Evolutionary conservation across 2,888 invertebrate genomes (phyloP).

Genomic region (Syrphus vitripennis): DNA sequence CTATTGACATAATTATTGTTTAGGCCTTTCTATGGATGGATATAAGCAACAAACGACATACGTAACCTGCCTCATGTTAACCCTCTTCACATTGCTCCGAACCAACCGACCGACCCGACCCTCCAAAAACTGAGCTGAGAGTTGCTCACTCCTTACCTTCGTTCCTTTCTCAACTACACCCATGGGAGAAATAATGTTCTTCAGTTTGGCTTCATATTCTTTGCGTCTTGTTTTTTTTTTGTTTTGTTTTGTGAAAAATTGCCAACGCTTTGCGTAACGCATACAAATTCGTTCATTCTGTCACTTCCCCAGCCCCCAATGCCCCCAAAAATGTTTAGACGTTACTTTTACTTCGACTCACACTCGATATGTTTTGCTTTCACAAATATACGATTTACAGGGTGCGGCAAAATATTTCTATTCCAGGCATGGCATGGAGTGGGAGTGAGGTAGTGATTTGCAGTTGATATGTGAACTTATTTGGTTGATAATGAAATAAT

Average conservation of each 20-base stretch:
- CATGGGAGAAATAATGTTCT: constrained; percentile 62
- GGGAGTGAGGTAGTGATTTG: background rate
- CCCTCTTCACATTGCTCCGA: constrained; percentile 21
- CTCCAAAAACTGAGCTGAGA: background rate
- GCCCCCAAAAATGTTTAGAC: background rate
- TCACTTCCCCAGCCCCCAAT: background rate
- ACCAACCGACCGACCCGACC: background rate
- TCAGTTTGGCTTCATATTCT: constrained; percentile 38
- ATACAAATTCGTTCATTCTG: constrained; percentile 55
- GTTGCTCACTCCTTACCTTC: background rate
- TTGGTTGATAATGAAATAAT: no score
- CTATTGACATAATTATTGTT: constrained; percentile 68
- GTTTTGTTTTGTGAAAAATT: constrained; percentile 59
- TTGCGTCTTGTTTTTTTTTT: constrained; percentile 39
- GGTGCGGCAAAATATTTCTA: background rate
- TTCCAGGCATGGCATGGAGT: background rate
- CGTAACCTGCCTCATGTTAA: constrained; percentile 48
- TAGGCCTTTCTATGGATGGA: constrained; percentile 54
- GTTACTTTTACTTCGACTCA: background rate
- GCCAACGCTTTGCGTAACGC: constrained; percentile 59
- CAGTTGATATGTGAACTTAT: background rate
- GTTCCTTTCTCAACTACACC: constrained; percentile 46
- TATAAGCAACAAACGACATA: constrained; percentile 45
- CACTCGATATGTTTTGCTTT: background rate
- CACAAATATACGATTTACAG: background rate